Conservation (phyloP, 2,797 vertebrate genomes). For the Arnoldichthys spilopterus region DNA sequence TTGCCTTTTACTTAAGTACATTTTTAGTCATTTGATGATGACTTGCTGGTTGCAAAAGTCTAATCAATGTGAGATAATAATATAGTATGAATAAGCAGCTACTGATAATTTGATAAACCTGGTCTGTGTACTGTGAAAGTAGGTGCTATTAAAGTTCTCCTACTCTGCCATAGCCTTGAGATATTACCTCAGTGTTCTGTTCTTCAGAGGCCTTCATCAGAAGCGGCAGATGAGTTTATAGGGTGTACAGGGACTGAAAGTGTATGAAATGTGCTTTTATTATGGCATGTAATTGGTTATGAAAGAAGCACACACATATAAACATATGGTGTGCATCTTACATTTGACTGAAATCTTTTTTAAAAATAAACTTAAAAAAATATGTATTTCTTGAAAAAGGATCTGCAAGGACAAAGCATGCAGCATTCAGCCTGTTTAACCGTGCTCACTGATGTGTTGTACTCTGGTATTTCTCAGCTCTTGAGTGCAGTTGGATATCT, state of each 20-base stretch:
- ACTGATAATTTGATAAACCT: neutral
- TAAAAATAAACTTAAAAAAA: no score
- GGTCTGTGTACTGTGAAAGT: neutral
- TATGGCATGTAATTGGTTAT: neutral
- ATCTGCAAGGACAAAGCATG: neutral
- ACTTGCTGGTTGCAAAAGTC: no score
- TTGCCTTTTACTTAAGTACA: no score
- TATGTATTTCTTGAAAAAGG: neutral
- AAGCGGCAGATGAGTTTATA: no score
- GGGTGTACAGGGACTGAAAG: neutral
- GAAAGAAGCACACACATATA: neutral
- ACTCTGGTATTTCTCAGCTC: neutral
- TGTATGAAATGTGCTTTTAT: neutral
- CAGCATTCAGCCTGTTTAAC: no score
- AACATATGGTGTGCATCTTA: neutral
- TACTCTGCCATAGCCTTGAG: neutral
- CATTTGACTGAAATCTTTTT: neutral
- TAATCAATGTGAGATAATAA: no score
- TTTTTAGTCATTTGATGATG: no score
- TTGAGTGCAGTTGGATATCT: neutral
- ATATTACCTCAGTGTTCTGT: neutral
- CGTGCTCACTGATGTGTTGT: no score
- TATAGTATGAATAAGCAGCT: neutral
- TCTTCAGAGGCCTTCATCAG: neutral
- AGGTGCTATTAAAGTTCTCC: neutral